These are phyloP conservation scores for Etheostoma perlongum DNA, from an alignment of 2,797 vertebrate species.

Conservation along the genomic window DNA sequence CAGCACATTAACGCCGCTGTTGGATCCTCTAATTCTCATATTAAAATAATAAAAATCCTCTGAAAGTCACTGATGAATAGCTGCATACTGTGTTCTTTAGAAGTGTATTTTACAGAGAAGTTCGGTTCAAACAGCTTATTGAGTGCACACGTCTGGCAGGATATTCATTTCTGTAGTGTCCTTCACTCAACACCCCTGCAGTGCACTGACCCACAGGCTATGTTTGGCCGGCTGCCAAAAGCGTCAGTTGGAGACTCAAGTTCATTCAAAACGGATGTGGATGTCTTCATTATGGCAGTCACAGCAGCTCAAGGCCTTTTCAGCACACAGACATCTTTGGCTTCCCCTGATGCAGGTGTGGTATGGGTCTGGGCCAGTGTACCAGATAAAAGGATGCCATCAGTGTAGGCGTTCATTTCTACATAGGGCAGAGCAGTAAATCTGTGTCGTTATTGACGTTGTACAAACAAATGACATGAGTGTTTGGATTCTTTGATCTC, in stretches of 20 bases:
- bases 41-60: constrained; percentile 34
- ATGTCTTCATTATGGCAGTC: constrained; percentile 74
- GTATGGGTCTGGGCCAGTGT: constrained; percentile 45
- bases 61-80: constrained; percentile 15
- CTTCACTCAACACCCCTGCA: constrained; percentile 64
- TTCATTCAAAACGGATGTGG: constrained; percentile 62
- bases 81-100: constrained; percentile 14
- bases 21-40: constrained; percentile 17
- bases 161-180: constrained; percentile 51
- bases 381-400: constrained; percentile 52
- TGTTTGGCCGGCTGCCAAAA: constrained; percentile 63
- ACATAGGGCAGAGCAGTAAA: constrained; percentile 47
- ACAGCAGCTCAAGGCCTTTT: constrained; percentile 57
- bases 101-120: constrained; percentile 33
- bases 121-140: constrained; percentile 52
- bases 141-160: constrained; percentile 61
- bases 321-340: constrained; percentile 47
- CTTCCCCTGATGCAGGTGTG: constrained; percentile 64
- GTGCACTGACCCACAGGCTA: constrained; percentile 49
- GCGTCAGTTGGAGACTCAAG: constrained; percentile 46
- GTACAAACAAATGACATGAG: constrained; percentile 1
- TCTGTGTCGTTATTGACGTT: constrained; percentile 21
- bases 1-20: constrained; percentile 11
- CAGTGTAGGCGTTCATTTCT: constrained; percentile 51
- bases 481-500: constrained; percentile 22